Evolutionary conservation across 1,140 invertebrate species (phyloP), one percentile per base, ranked within the genome.

Genomic region (Leptinotarsa undecemlineata): DNA sequence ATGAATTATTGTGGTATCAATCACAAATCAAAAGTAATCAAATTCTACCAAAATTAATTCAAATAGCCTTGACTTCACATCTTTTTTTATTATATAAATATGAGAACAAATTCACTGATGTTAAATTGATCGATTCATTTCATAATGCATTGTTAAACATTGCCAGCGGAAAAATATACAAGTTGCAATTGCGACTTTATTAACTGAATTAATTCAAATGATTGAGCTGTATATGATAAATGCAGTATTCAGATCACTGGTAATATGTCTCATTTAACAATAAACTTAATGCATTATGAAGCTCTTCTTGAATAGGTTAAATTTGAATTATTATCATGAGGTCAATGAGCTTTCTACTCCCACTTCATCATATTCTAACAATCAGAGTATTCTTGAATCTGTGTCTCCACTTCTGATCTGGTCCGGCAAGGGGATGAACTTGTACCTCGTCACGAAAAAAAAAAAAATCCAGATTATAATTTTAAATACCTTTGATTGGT

Each of bases 291-390:
- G 69, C 67, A 23, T 63, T 51, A 47, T 77, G 48, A 60, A 71
- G 67, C 26, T 23, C 63, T 48, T n/a, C 51, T 70, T 78, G 76
- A 78, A 76, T 69, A 72, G 72, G 75, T 74, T 77, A 72, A 78
- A 74, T 74, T 80, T 73, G 71, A 82, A 75, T 70, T 71, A 73
- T 72, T 74, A 79, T 77, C 74, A 15, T 69, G 57, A 71, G 75
- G 76, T 79, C 75, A 74, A 79, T 73, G 75, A 79, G 77, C 75
- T 47, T 57, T 57, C 17, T n/a, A 57, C 51, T 57, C 51, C 51
- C 51, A 57, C 51, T 57, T 57, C n/a, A 42, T 42, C 33, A 42
- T 42, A 42, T 42, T 42, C 33, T 42, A 42, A 42, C 33, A 42
- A 42, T 42, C 8, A 42, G 8, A 42, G 33, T 42, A 42, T 42